A percentile compares a stretch with the other conserved stretches of the same genome.
Evolutionary conservation across 2,113 vertebrate species (phyloP).

Genomic region (Sorex araneus): DNA sequence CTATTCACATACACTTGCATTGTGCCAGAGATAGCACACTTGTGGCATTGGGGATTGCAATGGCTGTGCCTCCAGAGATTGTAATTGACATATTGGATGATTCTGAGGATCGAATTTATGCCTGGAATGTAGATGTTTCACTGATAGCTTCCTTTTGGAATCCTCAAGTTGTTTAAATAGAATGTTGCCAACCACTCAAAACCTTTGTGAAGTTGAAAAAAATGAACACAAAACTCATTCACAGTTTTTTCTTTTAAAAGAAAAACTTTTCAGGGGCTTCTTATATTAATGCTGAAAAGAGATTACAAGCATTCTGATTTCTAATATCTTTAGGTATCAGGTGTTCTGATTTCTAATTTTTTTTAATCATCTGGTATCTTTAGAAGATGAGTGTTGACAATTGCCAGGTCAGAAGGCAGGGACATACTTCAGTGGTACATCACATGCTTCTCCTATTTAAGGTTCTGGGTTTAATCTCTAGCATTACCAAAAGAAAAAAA

Average conservation of each 20-base stretch:
- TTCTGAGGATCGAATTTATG: too few species aligned
- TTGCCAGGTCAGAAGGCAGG: background rate
- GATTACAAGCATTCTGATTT: background rate
- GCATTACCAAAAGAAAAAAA: too few species aligned
- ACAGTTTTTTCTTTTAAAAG: background rate
- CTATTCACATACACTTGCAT: too few species aligned
- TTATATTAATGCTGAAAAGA: slow-evolving; percentile 1
- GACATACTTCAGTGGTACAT: background rate
- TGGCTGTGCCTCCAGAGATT: too few species aligned
- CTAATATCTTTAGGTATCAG: too few species aligned
- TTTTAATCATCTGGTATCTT: background rate
- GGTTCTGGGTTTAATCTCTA: too few species aligned
- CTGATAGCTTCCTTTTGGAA: too few species aligned
- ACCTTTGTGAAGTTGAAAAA: background rate
- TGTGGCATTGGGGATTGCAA: too few species aligned
- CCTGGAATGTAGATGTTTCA: too few species aligned
- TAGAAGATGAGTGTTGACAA: slow-evolving; percentile 35
- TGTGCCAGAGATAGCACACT: too few species aligned
- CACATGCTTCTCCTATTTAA: background rate
- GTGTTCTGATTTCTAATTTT: too few species aligned
- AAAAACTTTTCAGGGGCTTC: background rate
- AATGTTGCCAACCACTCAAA: background rate
- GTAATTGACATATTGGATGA: too few species aligned
- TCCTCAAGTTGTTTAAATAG: background rate
- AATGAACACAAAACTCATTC: slow-evolving; percentile 3